Evolutionary conservation across 2,797 vertebrate species (phyloP).

Genomic region (Chrysocyon brachyurus): DNA sequence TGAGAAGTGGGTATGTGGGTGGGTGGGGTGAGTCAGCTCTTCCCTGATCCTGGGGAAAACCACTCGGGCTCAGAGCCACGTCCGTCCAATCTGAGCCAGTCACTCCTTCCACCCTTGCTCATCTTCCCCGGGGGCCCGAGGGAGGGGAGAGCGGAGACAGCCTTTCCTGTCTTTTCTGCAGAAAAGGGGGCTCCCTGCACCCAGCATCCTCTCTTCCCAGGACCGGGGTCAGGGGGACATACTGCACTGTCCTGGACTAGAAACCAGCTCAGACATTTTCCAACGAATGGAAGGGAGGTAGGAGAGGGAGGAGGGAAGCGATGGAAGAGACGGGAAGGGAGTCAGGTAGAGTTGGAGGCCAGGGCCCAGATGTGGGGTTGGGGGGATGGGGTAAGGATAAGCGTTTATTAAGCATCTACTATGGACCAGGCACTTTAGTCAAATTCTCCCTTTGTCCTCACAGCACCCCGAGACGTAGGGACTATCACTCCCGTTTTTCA

Average conservation of each 20-base stretch:
- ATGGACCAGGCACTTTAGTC: background rate
- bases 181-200: background rate
- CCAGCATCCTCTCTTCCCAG: background rate
- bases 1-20: background rate
- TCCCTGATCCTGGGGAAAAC: slow-evolving; percentile 17
- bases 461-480: background rate
- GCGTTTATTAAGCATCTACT: background rate
- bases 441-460: background rate
- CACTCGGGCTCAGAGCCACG: background rate
- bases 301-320: background rate
- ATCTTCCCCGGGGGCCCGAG: background rate
- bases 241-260: background rate
- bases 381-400: background rate
- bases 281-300: background rate
- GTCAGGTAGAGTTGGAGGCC: background rate
- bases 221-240: background rate
- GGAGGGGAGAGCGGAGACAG: accelerated
- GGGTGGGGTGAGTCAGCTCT: background rate
- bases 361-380: accelerated
- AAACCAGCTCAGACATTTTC: background rate
- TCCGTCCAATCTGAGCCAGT: background rate
- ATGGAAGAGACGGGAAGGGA: accelerated
- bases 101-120: background rate
- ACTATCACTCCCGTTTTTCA: background rate
- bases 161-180: background rate